These are phyloP conservation scores for Grammomys dolichurus DNA, from an alignment of 2,113 vertebrate genomes.

Conservation along the genomic window DNA sequence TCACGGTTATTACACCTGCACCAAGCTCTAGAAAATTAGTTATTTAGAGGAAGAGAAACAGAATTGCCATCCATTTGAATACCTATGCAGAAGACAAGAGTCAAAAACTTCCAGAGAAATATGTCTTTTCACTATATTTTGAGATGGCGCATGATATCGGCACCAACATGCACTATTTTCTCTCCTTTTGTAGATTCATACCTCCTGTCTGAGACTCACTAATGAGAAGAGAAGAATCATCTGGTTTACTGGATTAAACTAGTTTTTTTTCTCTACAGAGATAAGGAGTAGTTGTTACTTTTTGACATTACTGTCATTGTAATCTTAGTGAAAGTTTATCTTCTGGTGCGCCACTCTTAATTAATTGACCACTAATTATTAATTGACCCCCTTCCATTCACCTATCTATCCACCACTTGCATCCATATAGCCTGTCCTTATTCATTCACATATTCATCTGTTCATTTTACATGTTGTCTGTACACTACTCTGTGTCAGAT, in stretches of 20 bases:
- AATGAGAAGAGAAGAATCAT: neutral
- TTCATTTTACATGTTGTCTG: neutral
- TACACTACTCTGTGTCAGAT: neutral
- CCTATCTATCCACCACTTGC: neutral
- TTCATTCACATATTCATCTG: neutral
- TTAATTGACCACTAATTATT: neutral
- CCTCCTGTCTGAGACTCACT: neutral
- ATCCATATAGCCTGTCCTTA: neutral
- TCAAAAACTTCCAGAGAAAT: neutral
- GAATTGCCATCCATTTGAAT: slow-evolving; percentile 13
- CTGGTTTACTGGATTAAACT: slow-evolving; percentile 25
- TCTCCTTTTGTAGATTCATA: neutral
- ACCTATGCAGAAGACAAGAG: neutral
- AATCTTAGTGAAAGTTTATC: neutral
- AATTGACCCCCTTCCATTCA: neutral
- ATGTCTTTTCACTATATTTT: slow-evolving; percentile 15
- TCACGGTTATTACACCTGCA: neutral
- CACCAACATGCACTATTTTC: neutral
- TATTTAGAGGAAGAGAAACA: slow-evolving; percentile 28
- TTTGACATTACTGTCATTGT: neutral
- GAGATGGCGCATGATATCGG: slow-evolving; percentile 24
- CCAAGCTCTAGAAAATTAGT: neutral
- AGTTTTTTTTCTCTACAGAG: slow-evolving; percentile 14
- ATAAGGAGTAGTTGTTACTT: neutral
- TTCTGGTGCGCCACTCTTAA: neutral